Base-by-base conservation (phyloP, 2,113 vertebrate genomes). In the Copsychus sechellarum region DNA sequence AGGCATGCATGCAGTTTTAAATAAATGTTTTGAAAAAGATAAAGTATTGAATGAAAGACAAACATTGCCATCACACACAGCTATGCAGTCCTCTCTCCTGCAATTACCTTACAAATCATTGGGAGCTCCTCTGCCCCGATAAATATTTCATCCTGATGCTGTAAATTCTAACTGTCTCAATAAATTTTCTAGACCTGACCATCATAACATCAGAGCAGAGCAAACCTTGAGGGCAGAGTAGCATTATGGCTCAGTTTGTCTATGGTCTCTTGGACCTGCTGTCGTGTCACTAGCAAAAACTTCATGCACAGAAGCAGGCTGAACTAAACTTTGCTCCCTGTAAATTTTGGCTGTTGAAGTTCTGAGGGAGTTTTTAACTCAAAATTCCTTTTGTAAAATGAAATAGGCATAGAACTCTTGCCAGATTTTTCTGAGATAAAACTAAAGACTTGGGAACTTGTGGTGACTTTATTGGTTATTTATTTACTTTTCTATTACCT, bases 401-500 rank as follows among this genome's bases (percentile, higher is more conserved):
- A 58, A 81, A 50, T 56, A 17, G 9, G 6, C 48, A 47, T 4
- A 74, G 56, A 89, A 56, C 3, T 4, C 28, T 36, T 85, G 36
- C 20, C 14, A 53, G 36, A 26, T 67, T 76, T 61, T 88, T 56
- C 64, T 65, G 56, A 86, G 69, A 62, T 50, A 36, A 80, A 73
- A 62, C 67, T 51, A 50, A 28, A 74, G 26, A 43, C 29, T 60
- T 79, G 36, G 10, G 45, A 84, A 74, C 29, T 71, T 38, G 5
- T 45, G 18, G 21, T 84, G 77, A 71, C 12, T 60, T 76, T 36
- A 92, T 5, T 51, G 47, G 81, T 81, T 95, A 81, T 90, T 85
- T 28, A 82, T 94, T 96, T 89, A 85, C 34, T 74, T 84, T 65
- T 74, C n/a, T 14, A 69, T 78, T 54, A 51, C 64, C 53, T 84